Evolutionary conservation across 2,888 invertebrate genomes (phyloP).

Genomic region (Gymnosoma rotundatum): DNA sequence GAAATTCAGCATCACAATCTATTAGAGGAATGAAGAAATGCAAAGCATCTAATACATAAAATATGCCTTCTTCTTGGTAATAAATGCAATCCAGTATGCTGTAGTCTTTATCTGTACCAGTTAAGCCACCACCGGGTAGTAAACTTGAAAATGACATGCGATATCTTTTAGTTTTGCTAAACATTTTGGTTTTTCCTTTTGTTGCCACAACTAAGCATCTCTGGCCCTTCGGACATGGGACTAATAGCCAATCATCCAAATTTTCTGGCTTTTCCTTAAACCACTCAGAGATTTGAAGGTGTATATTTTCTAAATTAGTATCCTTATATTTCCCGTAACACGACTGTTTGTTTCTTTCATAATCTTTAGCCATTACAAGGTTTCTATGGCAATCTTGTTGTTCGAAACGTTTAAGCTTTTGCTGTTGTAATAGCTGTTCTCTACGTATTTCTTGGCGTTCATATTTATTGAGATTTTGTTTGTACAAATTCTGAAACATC

Average conservation of each 20-base stretch:
- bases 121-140: constrained; percentile 77
- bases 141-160: constrained; percentile 83
- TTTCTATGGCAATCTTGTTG: constrained; percentile 75
- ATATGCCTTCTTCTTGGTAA: constrained; percentile 83
- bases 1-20: constrained; percentile 85
- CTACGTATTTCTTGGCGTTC: constrained; percentile 76
- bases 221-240: constrained; percentile 92
- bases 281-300: constrained; percentile 97
- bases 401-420: constrained; percentile 77
- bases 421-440: constrained; percentile 74
- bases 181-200: constrained; percentile 87
- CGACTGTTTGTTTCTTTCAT: not conserved
- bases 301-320: constrained; percentile 72
- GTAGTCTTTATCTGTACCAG: constrained; percentile 69
- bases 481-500: constrained; percentile 66
- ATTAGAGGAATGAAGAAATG: constrained; percentile 77
- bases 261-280: constrained; percentile 92
- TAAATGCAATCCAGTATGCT: constrained; percentile 92
- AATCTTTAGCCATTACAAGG: constrained; percentile 20
- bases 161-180: constrained; percentile 86
- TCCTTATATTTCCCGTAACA: constrained; percentile 3
- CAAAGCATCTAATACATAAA: constrained; percentile 90
- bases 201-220: constrained; percentile 91
- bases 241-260: constrained; percentile 88
- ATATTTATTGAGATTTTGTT: constrained; percentile 45